phyloP scores from a whole-genome alignment of 2,113 vertebrate genomes.

The Aix galericulata region DNA sequence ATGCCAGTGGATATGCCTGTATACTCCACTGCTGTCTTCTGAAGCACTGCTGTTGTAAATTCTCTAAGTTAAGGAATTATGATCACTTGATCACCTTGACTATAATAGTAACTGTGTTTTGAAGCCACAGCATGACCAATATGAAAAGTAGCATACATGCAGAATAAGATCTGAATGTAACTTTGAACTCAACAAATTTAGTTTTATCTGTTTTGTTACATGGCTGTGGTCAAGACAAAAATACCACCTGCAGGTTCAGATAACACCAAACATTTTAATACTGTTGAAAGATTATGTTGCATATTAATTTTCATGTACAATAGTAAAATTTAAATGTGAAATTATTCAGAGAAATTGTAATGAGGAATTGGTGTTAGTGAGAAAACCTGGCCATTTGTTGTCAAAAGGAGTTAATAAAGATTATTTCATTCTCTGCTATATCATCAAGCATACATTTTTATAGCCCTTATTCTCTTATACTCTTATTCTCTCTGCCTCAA shows the following conservation, averaged over 20 bases:
- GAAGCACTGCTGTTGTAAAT: background rate
- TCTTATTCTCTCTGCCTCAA: background rate
- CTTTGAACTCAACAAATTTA: background rate
- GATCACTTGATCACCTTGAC: background rate
- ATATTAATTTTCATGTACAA: background rate
- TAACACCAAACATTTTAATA: background rate
- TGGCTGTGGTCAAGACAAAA: background rate
- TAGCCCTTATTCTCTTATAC: rapidly evolving
- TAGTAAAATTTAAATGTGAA: background rate
- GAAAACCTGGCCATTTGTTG: background rate
- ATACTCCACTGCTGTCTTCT: background rate
- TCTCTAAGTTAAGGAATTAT: background rate
- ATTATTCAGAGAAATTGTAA: background rate
- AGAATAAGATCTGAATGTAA: background rate
- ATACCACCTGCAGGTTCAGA: background rate
- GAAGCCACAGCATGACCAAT: background rate
- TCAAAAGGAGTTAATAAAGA: background rate
- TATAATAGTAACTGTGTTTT: background rate
- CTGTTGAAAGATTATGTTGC: background rate
- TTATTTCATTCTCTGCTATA: background rate
- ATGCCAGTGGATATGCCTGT: background rate
- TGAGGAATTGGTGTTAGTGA: background rate
- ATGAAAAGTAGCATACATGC: background rate
- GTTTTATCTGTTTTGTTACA: background rate
- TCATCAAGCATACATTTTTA: background rate